Conservation (phyloP, 1,140 invertebrate genomes). For the Cydia strobilella region DNA sequence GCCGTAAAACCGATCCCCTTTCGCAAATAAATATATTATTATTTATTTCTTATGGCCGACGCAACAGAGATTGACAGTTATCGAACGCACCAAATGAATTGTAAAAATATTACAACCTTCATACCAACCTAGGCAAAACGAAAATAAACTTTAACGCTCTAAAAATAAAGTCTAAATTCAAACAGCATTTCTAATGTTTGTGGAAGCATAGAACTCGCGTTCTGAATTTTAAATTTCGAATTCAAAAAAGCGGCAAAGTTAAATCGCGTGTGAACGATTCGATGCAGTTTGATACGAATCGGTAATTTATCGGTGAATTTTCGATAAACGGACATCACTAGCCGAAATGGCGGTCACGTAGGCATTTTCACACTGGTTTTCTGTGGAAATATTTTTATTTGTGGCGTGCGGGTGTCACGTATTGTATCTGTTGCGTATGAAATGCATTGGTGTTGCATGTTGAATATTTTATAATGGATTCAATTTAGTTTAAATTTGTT, state of each 20-base stretch:
- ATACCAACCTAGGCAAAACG: background rate
- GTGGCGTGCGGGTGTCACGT: constrained; percentile 8
- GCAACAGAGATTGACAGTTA: constrained; percentile 71
- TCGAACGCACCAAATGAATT: constrained; percentile 71
- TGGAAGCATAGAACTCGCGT: constrained; percentile 62
- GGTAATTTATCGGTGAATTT: constrained; percentile 66
- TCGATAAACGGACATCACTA: constrained; percentile 60
- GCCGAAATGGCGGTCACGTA: constrained; percentile 59
- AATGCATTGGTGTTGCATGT: background rate
- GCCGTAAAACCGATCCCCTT: constrained; percentile 62
- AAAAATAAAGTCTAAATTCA: constrained; percentile 9
- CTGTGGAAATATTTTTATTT: constrained; percentile 23
- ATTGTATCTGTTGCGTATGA: constrained; percentile 49
- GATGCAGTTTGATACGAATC: constrained; percentile 64
- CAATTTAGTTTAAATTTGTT: background rate
- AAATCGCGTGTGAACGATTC: constrained; percentile 69
- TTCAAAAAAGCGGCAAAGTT: constrained; percentile 66
- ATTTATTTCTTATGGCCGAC: constrained; percentile 59
- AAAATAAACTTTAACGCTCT: background rate
- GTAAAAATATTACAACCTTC: constrained; percentile 48
- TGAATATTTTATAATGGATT: constrained; percentile 10
- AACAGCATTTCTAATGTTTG: constrained; percentile 38
- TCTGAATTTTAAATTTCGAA: constrained; percentile 67
- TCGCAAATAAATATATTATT: constrained; percentile 69
- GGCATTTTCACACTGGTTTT: constrained; percentile 23